phyloP scores from a whole-genome alignment of 1,140 invertebrate genomes.

The Calosoma granatense region DNA sequence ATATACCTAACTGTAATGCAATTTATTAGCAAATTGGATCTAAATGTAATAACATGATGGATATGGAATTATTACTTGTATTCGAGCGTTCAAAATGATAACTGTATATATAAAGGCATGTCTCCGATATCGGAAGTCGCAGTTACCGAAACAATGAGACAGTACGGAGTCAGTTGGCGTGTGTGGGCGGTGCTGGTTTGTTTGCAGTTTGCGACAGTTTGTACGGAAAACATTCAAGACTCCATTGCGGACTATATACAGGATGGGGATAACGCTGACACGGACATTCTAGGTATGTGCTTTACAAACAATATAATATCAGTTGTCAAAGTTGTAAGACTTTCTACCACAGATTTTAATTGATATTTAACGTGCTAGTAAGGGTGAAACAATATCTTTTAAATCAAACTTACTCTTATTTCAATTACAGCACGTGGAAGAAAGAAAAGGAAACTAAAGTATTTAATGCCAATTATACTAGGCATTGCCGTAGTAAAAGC shows the following conservation, averaged over 20 bases:
- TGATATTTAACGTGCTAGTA: too few relatives aligned
- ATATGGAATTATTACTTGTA: background rate
- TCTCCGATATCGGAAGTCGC: background rate
- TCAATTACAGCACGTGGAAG: conserved; percentile 25
- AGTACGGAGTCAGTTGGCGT: background rate
- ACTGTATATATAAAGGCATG: conserved; percentile 6
- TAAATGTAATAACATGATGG: conserved; percentile 4
- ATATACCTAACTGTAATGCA: background rate
- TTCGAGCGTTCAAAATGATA: background rate
- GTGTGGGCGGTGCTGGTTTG: background rate
- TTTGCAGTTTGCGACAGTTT: background rate
- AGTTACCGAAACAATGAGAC: background rate
- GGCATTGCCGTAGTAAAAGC: conserved; percentile 50
- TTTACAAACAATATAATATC: too few relatives aligned
- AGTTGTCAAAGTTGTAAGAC: too few relatives aligned
- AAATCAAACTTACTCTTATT: too few relatives aligned
- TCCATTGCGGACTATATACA: background rate
- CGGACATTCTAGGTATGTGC: background rate
- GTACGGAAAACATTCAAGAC: background rate
- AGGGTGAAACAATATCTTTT: too few relatives aligned
- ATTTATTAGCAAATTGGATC: background rate
- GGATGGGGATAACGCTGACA: background rate
- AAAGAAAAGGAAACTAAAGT: conserved; percentile 34
- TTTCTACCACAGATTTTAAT: too few relatives aligned
- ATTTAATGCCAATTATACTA: conserved; percentile 45